Evolutionary conservation across 1,140 invertebrate species (phyloP), one percentile per base, ranked within the genome.

Genomic region (Laupala kohalensis): DNA sequence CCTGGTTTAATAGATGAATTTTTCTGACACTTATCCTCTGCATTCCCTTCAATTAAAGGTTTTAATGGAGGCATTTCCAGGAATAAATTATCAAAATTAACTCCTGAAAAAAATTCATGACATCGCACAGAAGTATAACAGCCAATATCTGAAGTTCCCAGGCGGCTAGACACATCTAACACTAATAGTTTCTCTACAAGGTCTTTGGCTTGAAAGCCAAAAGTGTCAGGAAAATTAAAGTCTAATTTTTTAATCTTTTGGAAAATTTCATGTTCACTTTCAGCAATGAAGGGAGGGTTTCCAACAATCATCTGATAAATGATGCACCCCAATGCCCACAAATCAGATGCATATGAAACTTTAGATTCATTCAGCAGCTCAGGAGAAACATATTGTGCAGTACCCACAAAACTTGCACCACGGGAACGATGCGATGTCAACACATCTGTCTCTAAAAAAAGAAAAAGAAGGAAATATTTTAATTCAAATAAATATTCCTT

Each of bases 291-390:
- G 1, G 25, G 67, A n/a, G 25, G 25, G 12, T n/a, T n/a, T 1
- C 28, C 25, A 13, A 13, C 24, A 3, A 69, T 67, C 77, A 86
- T 84, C 78, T 88, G 88, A 79, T 83, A 85, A 71, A 87, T 81
- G 77, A 88, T 87, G 74, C 88, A 87, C 78, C 87, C 86, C 67
- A 86, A 86, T 23, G 86, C 86, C 53, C 89, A 77, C 76, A 89
- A 88, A 77, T 89, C 87, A 70, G 87, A 87, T 26, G 88, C 89
- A 53, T 87, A 87, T 80, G 87, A 89, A 29, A 89, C 77, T 23
- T 87, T 89, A 25, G 13, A 12, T 3, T 27, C 67, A 5, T 25
- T 69, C 2, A 69, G 23, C 2, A 69, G 26, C 26, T 28, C 28
- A 13, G 64, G 64, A 23, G 64, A 26, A 1, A 65, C 64, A 26